Evolutionary conservation across 2,113 vertebrate genomes (phyloP).

Genomic region (Stictonetta naevosa): DNA sequence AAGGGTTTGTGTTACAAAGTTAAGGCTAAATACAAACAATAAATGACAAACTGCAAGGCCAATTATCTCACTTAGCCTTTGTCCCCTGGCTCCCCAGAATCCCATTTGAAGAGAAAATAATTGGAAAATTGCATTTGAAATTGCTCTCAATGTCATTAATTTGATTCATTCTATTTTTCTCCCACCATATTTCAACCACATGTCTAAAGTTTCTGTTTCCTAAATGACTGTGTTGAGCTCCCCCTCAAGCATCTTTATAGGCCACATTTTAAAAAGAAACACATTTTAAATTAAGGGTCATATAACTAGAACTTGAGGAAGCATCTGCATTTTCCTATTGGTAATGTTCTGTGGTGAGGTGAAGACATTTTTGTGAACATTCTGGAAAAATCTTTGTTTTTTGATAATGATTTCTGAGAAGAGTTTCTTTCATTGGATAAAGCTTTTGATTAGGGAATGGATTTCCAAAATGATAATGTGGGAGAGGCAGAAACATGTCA

Average conservation of each 20-base stretch:
- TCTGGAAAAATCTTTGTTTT: background rate
- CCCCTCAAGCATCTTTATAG: constrained; percentile 1
- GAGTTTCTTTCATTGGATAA: constrained; percentile 1
- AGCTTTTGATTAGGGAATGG: constrained; percentile 22
- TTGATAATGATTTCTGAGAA: constrained; percentile 5
- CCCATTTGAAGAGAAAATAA: background rate
- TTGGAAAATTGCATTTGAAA: constrained; percentile 15
- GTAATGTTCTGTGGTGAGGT: background rate
- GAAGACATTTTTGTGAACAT: background rate
- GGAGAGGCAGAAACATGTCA: background rate
- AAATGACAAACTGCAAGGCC: background rate
- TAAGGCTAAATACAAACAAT: background rate
- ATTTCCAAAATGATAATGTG: background rate
- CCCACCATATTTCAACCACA: constrained; percentile 47
- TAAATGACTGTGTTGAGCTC: background rate
- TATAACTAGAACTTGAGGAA: constrained; percentile 8
- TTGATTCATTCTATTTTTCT: constrained; percentile 4
- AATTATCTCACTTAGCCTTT: background rate
- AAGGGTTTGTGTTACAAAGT: background rate
- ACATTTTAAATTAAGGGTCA: constrained; percentile 32
- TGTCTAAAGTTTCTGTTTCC: constrained; percentile 48
- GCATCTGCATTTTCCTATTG: constrained; percentile 51
- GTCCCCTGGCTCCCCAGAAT: background rate
- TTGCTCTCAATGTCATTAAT: background rate
- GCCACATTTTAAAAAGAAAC: constrained; percentile 31